Evolutionary conservation across 2,888 invertebrate genomes (phyloP).

Genomic region (Volucella inflata): DNA sequence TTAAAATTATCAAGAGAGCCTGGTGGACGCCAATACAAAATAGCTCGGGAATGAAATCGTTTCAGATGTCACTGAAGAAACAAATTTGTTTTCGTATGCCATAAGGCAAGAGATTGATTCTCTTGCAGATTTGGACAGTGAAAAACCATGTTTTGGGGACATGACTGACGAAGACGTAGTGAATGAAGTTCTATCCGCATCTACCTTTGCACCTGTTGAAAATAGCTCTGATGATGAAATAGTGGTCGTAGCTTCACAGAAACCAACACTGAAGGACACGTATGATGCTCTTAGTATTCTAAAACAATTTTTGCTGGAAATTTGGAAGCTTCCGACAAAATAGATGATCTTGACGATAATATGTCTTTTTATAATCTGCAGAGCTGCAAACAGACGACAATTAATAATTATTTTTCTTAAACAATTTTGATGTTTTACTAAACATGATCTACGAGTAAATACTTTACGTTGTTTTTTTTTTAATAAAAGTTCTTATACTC

Average conservation of each 20-base stretch:
- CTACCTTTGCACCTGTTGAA: slow-evolving; percentile 3
- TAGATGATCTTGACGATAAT: too few relatives aligned
- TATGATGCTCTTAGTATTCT: too few relatives aligned
- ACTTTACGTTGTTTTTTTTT: too few relatives aligned
- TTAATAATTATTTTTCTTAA: too few relatives aligned
- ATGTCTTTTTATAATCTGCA: too few relatives aligned
- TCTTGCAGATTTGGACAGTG: slow-evolving; percentile 12
- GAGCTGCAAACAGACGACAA: too few relatives aligned
- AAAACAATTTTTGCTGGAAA: too few relatives aligned
- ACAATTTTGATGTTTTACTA: too few relatives aligned
- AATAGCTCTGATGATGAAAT: slow-evolving; percentile 5
- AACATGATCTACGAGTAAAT: too few relatives aligned
- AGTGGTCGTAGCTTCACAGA: slow-evolving; percentile 1
- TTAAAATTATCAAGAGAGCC: too few relatives aligned
- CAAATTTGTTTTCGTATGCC: not conserved
- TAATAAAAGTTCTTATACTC: too few relatives aligned
- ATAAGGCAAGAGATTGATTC: not conserved
- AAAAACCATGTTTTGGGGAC: slow-evolving; percentile 8
- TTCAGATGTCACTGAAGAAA: not conserved
- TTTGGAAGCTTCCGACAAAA: too few relatives aligned
- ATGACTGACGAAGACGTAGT: slow-evolving; percentile 12
- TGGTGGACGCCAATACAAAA: not conserved
- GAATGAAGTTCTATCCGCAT: slow-evolving; percentile 24
- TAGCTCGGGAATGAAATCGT: not conserved
- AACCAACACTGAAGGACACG: not conserved